phyloP scores from a whole-genome alignment of 2,797 vertebrate genomes.

The Bufotes viridis region DNA sequence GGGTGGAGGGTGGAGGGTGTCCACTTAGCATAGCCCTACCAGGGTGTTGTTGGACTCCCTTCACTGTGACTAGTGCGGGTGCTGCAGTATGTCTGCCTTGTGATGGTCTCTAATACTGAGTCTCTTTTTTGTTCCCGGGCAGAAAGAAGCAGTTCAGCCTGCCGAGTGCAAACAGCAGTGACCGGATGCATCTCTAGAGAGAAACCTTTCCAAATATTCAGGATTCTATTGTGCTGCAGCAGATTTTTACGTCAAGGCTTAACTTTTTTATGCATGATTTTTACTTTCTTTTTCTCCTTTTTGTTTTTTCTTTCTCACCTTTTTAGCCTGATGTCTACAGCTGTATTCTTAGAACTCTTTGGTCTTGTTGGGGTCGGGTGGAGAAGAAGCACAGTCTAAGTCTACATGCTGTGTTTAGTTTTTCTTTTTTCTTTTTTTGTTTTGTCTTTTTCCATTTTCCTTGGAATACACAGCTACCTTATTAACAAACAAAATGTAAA shows the following conservation, averaged over 20 bases:
- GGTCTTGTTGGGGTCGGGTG: slow-evolving; percentile 64
- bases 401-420: slow-evolving; percentile 11
- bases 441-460: background rate
- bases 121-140: slow-evolving; percentile 41
- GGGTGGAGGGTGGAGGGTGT: too few species aligned
- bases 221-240: slow-evolving; percentile 74
- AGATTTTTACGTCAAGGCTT: slow-evolving; percentile 80
- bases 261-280: slow-evolving; percentile 67
- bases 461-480: background rate
- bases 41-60: background rate
- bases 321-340: slow-evolving; percentile 76
- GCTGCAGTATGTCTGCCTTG: background rate
- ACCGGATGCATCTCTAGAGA: slow-evolving; percentile 68
- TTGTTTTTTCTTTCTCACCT: slow-evolving; percentile 71
- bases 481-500: slow-evolving; percentile 41
- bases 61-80: background rate
- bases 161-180: slow-evolving; percentile 99
- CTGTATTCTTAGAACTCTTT: slow-evolving; percentile 73
- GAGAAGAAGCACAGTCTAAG: slow-evolving; percentile 71
- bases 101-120: too few species aligned
- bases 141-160: slow-evolving; percentile 92
- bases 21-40: too few species aligned
- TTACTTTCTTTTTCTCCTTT: slow-evolving; percentile 75
- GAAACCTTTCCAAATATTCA: slow-evolving; percentile 72
- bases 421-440: slow-evolving; percentile 4